Percentiles rank a stretch among this genome's conserved stretches.
phyloP scores from a whole-genome alignment of 2,888 invertebrate genomes.

The Drosophila testacea region DNA sequence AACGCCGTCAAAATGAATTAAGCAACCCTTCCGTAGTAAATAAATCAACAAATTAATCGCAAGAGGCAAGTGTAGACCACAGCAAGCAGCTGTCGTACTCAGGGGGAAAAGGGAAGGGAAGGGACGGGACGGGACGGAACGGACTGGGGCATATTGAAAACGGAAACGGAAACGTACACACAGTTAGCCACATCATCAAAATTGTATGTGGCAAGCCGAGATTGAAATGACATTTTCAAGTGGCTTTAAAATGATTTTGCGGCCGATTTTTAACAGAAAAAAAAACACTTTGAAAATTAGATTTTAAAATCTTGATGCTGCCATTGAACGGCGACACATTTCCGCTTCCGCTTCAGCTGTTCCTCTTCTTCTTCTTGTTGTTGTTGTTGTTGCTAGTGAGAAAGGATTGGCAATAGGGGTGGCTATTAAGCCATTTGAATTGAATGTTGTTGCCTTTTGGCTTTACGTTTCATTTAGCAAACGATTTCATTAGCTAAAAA shows the following conservation, averaged over 20 bases:
- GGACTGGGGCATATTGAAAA: slow-evolving; percentile 7
- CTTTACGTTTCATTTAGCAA: slow-evolving; percentile 83
- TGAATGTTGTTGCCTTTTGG: slow-evolving; percentile 58
- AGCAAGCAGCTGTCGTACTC: slow-evolving; percentile 12
- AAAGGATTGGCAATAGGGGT: slow-evolving; percentile 40
- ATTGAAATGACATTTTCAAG: slow-evolving; percentile 60
- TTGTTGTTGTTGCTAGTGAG: slow-evolving; percentile 3
- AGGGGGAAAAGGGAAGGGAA: background rate
- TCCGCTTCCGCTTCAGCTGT: slow-evolving; percentile 69
- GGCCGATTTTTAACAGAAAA: slow-evolving; percentile 36
- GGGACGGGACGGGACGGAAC: background rate
- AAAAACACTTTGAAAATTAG: slow-evolving; percentile 42
- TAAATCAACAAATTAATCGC: slow-evolving; percentile 81
- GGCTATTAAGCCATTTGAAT: slow-evolving; percentile 28
- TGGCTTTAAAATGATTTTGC: slow-evolving; percentile 74
- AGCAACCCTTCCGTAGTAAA: slow-evolving; percentile 83
- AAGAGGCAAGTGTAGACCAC: slow-evolving; percentile 57
- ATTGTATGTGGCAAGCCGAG: slow-evolving; percentile 22
- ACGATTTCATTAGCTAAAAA: slow-evolving; percentile 83
- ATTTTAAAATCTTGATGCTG: slow-evolving; percentile 58
- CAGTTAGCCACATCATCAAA: slow-evolving; percentile 69
- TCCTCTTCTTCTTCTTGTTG: background rate
- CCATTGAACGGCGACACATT: slow-evolving; percentile 75
- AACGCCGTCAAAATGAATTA: slow-evolving; percentile 62
- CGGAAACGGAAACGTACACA: slow-evolving; percentile 78